Evolutionary conservation across 2,113 vertebrate genomes (phyloP).

Genomic region (Lagopus muta): DNA sequence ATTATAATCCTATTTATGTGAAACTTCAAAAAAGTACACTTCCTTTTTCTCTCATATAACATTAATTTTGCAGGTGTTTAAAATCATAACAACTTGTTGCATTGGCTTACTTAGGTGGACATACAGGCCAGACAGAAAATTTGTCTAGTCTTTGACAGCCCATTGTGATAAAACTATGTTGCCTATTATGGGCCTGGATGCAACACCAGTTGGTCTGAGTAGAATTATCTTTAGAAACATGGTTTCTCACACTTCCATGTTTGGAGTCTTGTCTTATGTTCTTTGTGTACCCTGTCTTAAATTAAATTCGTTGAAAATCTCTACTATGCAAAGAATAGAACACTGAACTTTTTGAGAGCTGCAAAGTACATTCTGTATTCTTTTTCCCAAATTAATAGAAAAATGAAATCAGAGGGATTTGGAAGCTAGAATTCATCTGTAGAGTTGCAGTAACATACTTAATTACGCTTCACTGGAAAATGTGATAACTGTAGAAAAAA

Average conservation of each 20-base stretch:
- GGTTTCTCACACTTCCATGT: background rate
- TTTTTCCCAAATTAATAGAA: background rate
- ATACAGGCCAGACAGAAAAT: background rate
- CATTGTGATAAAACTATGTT: background rate
- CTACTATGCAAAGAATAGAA: background rate
- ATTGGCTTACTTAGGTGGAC: background rate
- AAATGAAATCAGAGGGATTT: background rate
- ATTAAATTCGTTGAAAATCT: background rate
- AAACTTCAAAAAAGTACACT: background rate
- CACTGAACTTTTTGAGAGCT: background rate
- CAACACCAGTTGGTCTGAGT: background rate
- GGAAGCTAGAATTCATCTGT: background rate
- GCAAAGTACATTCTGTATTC: background rate
- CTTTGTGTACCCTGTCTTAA: background rate
- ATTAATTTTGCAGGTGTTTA: background rate
- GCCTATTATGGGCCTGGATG: background rate
- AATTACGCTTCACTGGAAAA: background rate
- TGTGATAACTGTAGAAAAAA: background rate
- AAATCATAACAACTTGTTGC: background rate
- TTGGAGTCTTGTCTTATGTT: background rate
- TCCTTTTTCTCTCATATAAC: background rate
- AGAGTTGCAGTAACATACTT: background rate
- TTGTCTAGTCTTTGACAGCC: background rate
- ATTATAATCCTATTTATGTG: background rate
- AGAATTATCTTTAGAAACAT: background rate